Conservation (phyloP, 2,797 vertebrate genomes). For the Perodicticus potto region DNA sequence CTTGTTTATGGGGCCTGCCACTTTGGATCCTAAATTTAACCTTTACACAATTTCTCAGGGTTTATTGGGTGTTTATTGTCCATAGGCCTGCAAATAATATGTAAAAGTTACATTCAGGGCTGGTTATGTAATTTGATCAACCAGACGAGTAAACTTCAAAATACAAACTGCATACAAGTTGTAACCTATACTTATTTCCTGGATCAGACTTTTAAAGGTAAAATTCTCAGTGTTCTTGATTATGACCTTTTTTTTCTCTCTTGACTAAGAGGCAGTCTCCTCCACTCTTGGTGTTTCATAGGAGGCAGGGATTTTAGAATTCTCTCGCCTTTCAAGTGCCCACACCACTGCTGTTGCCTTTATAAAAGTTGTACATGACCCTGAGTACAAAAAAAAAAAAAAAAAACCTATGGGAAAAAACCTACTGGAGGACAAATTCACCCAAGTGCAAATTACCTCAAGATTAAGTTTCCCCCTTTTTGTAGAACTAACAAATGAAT, state of each 20-base stretch:
- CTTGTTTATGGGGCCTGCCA: background rate
- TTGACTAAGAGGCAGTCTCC: background rate
- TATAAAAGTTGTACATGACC: background rate
- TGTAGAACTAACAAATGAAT: constrained; percentile 69
- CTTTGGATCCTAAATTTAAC: background rate
- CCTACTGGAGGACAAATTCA: constrained; percentile 52
- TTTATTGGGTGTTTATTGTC: background rate
- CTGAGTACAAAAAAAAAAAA: constrained; percentile 15
- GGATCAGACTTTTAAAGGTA: background rate
- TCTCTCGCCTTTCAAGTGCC: background rate
- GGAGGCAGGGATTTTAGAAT: background rate
- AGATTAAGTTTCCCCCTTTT: constrained; percentile 44
- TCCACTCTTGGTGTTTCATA: background rate
- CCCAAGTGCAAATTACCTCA: constrained; percentile 56
- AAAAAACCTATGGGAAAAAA: background rate
- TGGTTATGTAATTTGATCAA: background rate
- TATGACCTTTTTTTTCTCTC: background rate
- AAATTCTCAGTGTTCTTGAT: background rate
- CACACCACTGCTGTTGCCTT: background rate
- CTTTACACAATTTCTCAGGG: background rate
- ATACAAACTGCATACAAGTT: background rate
- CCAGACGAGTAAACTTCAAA: background rate
- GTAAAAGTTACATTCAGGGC: background rate
- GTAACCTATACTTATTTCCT: background rate
- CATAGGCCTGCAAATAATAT: background rate